Evolutionary conservation across 1,140 invertebrate species (phyloP).

Genomic region (Hylyphantes graminicola): DNA sequence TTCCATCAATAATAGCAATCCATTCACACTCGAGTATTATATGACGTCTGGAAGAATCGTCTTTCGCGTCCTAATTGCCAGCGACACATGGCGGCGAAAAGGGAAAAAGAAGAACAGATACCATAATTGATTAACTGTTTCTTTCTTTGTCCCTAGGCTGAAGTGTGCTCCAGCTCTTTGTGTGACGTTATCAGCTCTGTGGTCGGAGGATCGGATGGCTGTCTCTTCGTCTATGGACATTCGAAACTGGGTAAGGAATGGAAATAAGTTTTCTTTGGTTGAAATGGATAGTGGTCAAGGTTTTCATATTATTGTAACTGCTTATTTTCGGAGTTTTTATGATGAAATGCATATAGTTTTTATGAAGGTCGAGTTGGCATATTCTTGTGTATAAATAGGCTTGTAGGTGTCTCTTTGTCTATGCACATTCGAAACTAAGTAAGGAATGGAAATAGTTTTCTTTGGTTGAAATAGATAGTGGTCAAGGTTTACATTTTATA

Average conservation of each 20-base stretch:
- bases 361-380: no score
- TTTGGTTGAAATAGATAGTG: no score
- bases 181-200: conserved; percentile 69
- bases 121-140: conserved; percentile 44
- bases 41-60: conserved; percentile 25
- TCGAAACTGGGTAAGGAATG: conserved; percentile 42
- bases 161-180: conserved; percentile 70
- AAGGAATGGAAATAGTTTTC: no score
- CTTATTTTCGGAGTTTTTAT: neutral
- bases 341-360: no score
- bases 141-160: conserved; percentile 67
- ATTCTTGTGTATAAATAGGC: no score
- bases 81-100: conserved; percentile 43
- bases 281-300: neutral
- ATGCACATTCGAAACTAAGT: no score
- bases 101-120: conserved; percentile 24
- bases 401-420: no score
- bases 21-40: neutral
- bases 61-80: conserved; percentile 46
- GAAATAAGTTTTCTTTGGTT: no score
- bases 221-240: conserved; percentile 68
- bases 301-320: no score
- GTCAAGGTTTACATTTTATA: no score
- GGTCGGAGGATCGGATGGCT: conserved; percentile 69
- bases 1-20: no score